Base-by-base conservation (phyloP, 1,140 invertebrate genomes). In the Heliconius eleuchia region DNA sequence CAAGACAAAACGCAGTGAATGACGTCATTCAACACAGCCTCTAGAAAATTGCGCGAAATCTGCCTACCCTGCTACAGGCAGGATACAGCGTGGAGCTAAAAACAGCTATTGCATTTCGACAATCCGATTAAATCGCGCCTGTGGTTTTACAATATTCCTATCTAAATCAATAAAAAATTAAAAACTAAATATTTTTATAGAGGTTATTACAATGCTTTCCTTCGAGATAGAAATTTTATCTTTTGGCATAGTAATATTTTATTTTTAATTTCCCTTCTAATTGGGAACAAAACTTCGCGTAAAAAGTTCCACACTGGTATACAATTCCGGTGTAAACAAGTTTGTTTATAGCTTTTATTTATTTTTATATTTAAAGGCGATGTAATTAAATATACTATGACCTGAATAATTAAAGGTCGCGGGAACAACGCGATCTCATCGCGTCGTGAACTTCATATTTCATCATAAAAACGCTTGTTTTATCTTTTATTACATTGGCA, bases 391-490 rank as follows among this genome's bases (percentile, higher is more conserved):
- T 66, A 66, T 66, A 66, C 60, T 27, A 66, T 66, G 60, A 66
- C 60, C 60, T 66, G 60, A 66, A 66, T 66, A 66, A 66, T 66
- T 66, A 66, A 66, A 66, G 60, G 60, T 66, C 60, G 23, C 27
- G 23, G 11, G 60, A 66, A 27, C 60, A 66, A 30, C 27, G 9
- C 27, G 60, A 66, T 66, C 60, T 1, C 27, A 27, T 30, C 60
- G 27, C 13, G 27, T 66, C 13, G 60, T 30, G 23, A 66, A 66
- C 60, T 66, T 66, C 23, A n/a, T 13, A 66, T 66, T 66, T 66
- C 60, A 66, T 66, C 60, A 66, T 16, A 66, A 66, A 27, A 30
- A n/a, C 60, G 9, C 27, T 66, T 66, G 23, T 66, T 66, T 30
- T 30, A 66, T 66, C 4, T 66, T 66, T 66, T 66, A 66, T 66